phyloP scores from a whole-genome alignment of 2,888 invertebrate species.

The Mongoloraphidia duomilia region DNA sequence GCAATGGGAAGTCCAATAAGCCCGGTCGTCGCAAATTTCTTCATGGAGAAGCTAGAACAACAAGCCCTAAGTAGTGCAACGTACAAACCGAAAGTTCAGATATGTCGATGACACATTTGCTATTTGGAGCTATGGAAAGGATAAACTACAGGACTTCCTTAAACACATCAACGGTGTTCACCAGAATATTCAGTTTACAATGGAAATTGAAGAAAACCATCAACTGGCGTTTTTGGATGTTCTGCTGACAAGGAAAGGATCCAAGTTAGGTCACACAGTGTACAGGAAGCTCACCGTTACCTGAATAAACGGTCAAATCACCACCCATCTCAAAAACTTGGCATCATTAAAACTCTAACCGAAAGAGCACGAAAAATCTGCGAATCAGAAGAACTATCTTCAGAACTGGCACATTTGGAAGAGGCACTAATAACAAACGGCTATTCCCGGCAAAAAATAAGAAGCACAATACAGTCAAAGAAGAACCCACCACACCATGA shows the following conservation, averaged over 20 bases:
- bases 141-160: slow-evolving; percentile 6
- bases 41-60: slow-evolving; percentile 12
- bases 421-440: no score
- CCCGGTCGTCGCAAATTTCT: slow-evolving; percentile 11
- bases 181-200: slow-evolving; percentile 8
- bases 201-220: slow-evolving; percentile 11
- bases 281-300: slow-evolving; percentile 13
- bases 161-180: slow-evolving; percentile 8
- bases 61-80: no score
- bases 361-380: no score
- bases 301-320: slow-evolving; percentile 6
- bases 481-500: no score
- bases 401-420: no score
- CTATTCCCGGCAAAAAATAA: no score
- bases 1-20: slow-evolving; percentile 15
- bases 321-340: slow-evolving; percentile 7
- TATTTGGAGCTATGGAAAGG: slow-evolving; percentile 6
- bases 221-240: slow-evolving; percentile 14
- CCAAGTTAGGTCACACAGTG: slow-evolving; percentile 9
- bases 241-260: slow-evolving; percentile 7
- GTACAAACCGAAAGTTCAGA: no score
- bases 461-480: no score
- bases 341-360: neutral
- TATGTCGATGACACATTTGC: slow-evolving; percentile 14
- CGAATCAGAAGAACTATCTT: no score